These are phyloP conservation scores for Antitype chi DNA, from an alignment of 2,888 invertebrate genomes.

Conservation along the genomic window DNA sequence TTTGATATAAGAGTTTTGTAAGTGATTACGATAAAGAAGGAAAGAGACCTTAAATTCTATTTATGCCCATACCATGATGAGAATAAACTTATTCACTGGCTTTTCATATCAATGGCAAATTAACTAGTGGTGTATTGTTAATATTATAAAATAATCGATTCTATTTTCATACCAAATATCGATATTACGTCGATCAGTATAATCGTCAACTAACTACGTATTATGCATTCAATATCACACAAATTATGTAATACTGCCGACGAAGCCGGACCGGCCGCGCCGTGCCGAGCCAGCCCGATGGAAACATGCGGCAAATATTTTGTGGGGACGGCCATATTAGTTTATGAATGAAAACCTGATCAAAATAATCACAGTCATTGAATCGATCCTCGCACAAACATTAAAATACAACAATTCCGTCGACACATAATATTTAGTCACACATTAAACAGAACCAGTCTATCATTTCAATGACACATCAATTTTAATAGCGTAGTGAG, in stretches of 20 bases:
- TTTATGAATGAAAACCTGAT: slow-evolving; percentile 37
- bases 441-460: slow-evolving; percentile 71
- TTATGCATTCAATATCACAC: slow-evolving; percentile 82
- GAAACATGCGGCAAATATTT: slow-evolving; percentile 71
- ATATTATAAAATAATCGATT: slow-evolving; percentile 60
- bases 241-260: slow-evolving; percentile 87
- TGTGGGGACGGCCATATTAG: slow-evolving; percentile 67
- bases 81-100: slow-evolving; percentile 77
- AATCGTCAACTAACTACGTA: slow-evolving; percentile 67
- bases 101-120: slow-evolving; percentile 74
- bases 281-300: slow-evolving; percentile 68
- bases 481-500: slow-evolving; percentile 64
- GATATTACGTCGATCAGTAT: slow-evolving; percentile 64
- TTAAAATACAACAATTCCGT: slow-evolving; percentile 58
- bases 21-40: slow-evolving; percentile 16
- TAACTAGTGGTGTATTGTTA: slow-evolving; percentile 72
- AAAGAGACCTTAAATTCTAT: slow-evolving; percentile 52
- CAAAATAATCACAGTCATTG: slow-evolving; percentile 42
- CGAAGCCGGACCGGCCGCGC: slow-evolving; percentile 70
- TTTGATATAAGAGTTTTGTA: background rate
- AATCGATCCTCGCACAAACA: slow-evolving; percentile 43
- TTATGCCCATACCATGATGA: slow-evolving; percentile 56
- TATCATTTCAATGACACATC: slow-evolving; percentile 63
- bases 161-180: slow-evolving; percentile 57
- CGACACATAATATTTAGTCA: slow-evolving; percentile 70